These are phyloP conservation scores for Rhingia campestris DNA, from an alignment of 2,888 invertebrate genomes.

Conservation along the genomic window DNA sequence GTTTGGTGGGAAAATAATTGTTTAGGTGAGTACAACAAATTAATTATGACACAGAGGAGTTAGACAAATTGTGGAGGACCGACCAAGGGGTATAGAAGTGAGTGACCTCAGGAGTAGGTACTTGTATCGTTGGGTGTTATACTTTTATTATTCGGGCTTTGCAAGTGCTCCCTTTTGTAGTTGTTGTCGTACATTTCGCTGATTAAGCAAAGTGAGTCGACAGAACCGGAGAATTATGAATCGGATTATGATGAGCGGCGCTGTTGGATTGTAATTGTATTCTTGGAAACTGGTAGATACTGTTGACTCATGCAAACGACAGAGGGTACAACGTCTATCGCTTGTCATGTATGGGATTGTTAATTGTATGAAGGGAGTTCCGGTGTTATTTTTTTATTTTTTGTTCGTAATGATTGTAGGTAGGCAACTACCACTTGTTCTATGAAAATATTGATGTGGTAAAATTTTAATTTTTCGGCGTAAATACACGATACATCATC, in stretches of 20 bases:
- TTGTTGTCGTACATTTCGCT: constrained; percentile 5
- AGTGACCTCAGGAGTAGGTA: constrained; percentile 6
- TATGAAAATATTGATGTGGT: background rate
- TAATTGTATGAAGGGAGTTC: background rate
- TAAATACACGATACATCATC: background rate
- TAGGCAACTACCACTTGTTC: background rate
- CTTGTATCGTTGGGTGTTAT: constrained; percentile 44
- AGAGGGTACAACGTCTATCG: background rate
- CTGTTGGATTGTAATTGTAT: constrained; percentile 48
- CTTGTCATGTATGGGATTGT: background rate
- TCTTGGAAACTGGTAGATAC: constrained; percentile 48
- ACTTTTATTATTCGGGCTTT: constrained; percentile 36
- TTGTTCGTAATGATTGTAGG: background rate
- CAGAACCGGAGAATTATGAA: constrained; percentile 23
- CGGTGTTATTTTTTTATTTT: background rate
- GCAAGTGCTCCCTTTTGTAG: constrained; percentile 13
- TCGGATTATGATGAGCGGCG: constrained; percentile 49
- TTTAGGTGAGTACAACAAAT: constrained; percentile 61
- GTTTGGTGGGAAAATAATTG: constrained; percentile 42
- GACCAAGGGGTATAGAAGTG: constrained; percentile 21
- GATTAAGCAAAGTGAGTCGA: constrained; percentile 22
- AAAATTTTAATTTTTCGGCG: too few species aligned
- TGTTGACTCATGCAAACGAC: constrained; percentile 27
- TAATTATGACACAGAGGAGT: constrained; percentile 57
- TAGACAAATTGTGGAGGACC: background rate